These are phyloP conservation scores for Bryconaethiops microstoma DNA, from an alignment of 2,797 vertebrate species.

Conservation along the genomic window DNA sequence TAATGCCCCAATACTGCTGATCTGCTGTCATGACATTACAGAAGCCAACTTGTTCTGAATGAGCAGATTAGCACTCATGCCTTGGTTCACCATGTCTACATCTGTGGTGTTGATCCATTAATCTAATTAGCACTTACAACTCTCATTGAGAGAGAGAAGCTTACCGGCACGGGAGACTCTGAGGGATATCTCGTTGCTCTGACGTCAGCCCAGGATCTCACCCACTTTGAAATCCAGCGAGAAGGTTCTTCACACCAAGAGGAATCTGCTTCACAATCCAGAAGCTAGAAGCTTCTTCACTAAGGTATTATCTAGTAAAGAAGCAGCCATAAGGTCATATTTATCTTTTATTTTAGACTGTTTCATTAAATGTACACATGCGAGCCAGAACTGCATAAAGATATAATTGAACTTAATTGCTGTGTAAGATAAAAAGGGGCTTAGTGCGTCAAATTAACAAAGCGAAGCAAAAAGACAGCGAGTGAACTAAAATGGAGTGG, in stretches of 20 bases:
- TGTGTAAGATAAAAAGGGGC: neutral
- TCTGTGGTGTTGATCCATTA: constrained; percentile 64
- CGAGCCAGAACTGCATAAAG: neutral
- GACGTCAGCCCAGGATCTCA: constrained; percentile 47
- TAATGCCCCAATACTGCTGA: constrained; percentile 39
- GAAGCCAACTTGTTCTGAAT: constrained; percentile 44
- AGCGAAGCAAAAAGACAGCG: neutral
- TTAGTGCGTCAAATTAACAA: neutral
- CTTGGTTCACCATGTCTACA: constrained; percentile 49
- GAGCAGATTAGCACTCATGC: constrained; percentile 48
- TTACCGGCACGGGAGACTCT: constrained; percentile 56
- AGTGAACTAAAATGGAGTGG: neutral
- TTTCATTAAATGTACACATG: too few relatives aligned
- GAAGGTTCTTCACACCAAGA: constrained; percentile 15
- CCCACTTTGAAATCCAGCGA: neutral
- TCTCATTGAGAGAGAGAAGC: constrained; percentile 59
- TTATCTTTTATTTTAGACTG: neutral
- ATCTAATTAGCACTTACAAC: constrained; percentile 70
- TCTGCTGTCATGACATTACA: constrained; percentile 51
- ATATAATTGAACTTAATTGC: neutral
- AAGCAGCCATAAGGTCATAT: neutral
- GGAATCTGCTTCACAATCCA: constrained; percentile 1
- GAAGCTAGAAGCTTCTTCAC: neutral
- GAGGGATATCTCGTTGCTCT: constrained; percentile 37
- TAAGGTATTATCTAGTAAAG: neutral